Conservation (phyloP, 2,113 vertebrate species). For the Ursus arctos region DNA sequence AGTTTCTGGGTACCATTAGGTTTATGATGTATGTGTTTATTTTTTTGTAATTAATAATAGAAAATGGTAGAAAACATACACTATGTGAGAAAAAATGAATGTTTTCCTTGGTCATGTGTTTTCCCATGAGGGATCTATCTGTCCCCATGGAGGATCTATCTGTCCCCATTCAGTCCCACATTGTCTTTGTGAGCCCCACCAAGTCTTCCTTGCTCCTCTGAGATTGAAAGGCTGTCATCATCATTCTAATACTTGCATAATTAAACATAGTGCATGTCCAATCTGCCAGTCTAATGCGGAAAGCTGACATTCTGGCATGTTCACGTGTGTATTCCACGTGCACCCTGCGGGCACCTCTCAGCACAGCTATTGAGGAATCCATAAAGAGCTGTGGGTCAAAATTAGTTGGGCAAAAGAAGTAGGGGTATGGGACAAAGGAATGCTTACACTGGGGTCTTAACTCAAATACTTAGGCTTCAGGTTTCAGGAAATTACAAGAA, state of each 20-base stretch:
- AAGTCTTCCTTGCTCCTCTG: not conserved
- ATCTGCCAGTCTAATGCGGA: conserved; percentile 45
- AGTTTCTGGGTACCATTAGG: not conserved
- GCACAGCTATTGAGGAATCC: conserved; percentile 10
- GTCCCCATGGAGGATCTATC: not conserved
- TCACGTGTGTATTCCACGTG: not conserved
- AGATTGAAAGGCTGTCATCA: conserved; percentile 31
- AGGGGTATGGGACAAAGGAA: not conserved
- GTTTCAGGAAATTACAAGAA: not conserved
- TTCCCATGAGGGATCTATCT: not conserved
- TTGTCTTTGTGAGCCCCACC: not conserved
- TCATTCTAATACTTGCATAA: conserved; percentile 45
- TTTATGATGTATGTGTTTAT: not conserved
- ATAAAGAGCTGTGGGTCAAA: not conserved
- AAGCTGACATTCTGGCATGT: conserved; percentile 35
- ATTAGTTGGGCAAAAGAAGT: not conserved
- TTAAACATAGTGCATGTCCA: conserved; percentile 30
- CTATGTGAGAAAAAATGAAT: not conserved
- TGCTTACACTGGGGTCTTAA: not conserved
- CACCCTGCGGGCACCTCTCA: not conserved
- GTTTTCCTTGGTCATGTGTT: not conserved
- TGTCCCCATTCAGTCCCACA: not conserved
- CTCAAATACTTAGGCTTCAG: not conserved
- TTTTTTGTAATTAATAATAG: not conserved
- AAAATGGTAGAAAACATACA: not conserved